Percentiles rank a stretch among this genome's conserved stretches.
phyloP scores from a whole-genome alignment of 2,888 invertebrate genomes.

The Congeria kusceri region DNA sequence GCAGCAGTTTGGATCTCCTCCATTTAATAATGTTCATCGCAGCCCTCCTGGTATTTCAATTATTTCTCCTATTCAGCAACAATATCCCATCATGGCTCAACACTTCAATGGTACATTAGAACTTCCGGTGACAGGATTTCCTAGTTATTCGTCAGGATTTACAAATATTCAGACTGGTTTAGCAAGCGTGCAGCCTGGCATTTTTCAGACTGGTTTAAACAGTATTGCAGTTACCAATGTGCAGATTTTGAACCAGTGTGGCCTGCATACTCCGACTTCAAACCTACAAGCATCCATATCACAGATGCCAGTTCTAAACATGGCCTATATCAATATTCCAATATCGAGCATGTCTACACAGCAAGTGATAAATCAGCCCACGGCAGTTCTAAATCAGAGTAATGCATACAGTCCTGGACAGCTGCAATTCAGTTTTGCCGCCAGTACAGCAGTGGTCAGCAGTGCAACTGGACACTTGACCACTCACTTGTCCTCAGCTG shows the following conservation, averaged over 20 bases:
- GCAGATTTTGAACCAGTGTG: slow-evolving; percentile 1
- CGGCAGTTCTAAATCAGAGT: no score
- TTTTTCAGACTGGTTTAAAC: neutral
- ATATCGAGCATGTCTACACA: neutral
- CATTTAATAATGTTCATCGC: neutral
- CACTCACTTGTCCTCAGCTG: no score
- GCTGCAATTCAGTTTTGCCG: no score
- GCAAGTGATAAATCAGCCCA: no score
- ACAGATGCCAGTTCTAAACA: slow-evolving; percentile 12
- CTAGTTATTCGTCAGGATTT: neutral
- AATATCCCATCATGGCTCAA: no score
- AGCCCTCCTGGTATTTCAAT: no score
- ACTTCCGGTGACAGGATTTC: slow-evolving; percentile 11
- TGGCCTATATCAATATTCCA: slow-evolving; percentile 32
- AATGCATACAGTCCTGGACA: no score
- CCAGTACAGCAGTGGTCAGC: no score
- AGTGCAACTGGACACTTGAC: no score
- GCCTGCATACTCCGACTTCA: neutral
- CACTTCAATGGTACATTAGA: neutral
- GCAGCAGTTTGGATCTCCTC: neutral
- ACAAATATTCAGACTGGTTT: slow-evolving; percentile 18
- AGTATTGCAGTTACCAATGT: neutral
- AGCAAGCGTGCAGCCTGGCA: neutral
- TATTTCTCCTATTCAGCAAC: no score
- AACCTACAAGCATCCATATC: slow-evolving; percentile 1